These are phyloP conservation scores for Lysiphlebus fabarum DNA, from an alignment of 1,140 invertebrate genomes.

Conservation along the genomic window DNA sequence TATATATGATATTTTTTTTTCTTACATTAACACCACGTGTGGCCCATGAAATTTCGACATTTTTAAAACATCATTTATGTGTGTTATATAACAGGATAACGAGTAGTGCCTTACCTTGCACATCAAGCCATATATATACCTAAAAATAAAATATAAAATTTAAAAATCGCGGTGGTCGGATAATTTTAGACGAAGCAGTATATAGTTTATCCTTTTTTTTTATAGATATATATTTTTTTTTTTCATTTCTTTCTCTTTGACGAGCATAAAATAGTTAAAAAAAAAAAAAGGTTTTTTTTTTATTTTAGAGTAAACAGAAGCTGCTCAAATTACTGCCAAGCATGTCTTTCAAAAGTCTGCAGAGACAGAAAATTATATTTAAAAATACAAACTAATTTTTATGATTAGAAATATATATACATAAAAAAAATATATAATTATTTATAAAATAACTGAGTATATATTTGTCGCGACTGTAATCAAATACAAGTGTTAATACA, in stretches of 20 bases:
- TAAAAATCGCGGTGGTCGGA: neutral
- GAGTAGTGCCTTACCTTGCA: slow-evolving; percentile 5
- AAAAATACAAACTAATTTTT: too few relatives aligned
- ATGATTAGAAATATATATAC: too few relatives aligned
- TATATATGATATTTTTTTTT: neutral
- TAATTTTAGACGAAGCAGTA: slow-evolving; percentile 16
- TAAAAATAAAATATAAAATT: too few relatives aligned
- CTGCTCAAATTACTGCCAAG: slow-evolving; percentile 10
- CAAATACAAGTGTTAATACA: too few relatives aligned
- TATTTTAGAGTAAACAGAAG: neutral
- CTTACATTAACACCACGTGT: slow-evolving; percentile 3
- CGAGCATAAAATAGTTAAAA: neutral
- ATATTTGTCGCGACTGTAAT: too few relatives aligned
- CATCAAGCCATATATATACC: slow-evolving; percentile 7
- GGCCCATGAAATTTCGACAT: too few relatives aligned
- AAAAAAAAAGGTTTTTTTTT: too few relatives aligned
- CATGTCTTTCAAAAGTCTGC: neutral
- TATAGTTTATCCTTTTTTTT: too few relatives aligned
- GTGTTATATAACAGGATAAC: slow-evolving; percentile 17
- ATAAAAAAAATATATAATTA: too few relatives aligned
- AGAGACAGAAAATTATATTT: too few relatives aligned
- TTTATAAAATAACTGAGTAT: too few relatives aligned
- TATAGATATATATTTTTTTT: too few relatives aligned
- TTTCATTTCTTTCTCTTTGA: slow-evolving; percentile 4
- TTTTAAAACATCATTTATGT: slow-evolving; percentile 1